Evolutionary conservation across 2,888 invertebrate genomes (phyloP), one percentile per base, ranked within the genome.

Genomic region (Tipula vernalis): DNA sequence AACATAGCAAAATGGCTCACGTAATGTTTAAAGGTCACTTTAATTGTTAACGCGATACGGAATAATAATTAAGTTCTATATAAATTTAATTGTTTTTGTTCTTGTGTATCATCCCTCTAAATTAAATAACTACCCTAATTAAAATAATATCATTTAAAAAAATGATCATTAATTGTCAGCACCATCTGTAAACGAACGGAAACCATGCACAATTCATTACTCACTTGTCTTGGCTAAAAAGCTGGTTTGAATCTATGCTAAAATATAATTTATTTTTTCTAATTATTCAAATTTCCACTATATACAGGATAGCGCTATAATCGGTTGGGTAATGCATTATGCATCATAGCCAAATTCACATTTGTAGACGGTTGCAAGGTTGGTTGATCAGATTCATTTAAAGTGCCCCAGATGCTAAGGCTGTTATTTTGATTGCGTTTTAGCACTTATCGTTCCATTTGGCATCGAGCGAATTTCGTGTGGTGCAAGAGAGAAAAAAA

Each of bases 371-470:
- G 94, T 85, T 92, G 93, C 10, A 93, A 93, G 89, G 92, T 99
- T 86, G 99, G 98, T 1, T 98, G 98, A 0, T 98, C 98, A 87
- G 99, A 99, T 93, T 98, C 98, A 98, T 99, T 87, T 98, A 98
- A 0, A 98, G 98, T 91, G 98, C 95, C 0, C 96, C 94, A 90
- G 98, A 98, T 91, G 95, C 98, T 51, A 95, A 95, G 90, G 96
- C 96, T 0, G 92, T 94, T 41, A 93, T 99, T 41, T 94, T 98
- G 0, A 96, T 98, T 91, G 93, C 88, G 98, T 99, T 87, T 98
- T 98, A 87, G 97, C 98, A 2, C 95, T 98, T 90, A 93, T 99
- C 88, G 94, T 98, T 0, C 96, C 97, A 2, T 98, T 96, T 90
- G 96, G 96, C 3, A 94, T 93, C 0, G 92, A 94, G 88, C 98